Base-by-base conservation (phyloP, 23 tunicate species). In the Botrylloides violaceus region DNA sequence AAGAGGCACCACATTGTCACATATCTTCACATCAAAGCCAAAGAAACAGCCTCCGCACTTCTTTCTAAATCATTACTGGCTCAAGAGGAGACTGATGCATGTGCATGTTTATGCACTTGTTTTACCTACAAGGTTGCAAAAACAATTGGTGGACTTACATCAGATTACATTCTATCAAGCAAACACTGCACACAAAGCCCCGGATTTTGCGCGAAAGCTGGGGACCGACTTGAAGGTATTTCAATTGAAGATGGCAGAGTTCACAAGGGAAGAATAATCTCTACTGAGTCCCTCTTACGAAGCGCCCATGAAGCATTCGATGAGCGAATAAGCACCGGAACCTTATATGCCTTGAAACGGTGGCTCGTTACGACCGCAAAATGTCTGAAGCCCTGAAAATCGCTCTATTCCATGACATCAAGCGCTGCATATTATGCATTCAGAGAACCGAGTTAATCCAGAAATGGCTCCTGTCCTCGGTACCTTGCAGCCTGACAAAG, bases 301-400 rank as follows among this genome's bases (percentile, higher is more conserved):
- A 56, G 37, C 21, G 58, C 25, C 27, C 12, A 56, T 18, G 12
- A 43, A 4, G n/a, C n/a, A n/a, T n/a, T n/a, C n/a, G 43, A 0
- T 71, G 92, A 84, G 55, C 50, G 92, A 2, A 79, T 84, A 18
- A 84, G 92, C 60, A 84, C 92, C 38, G 92, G 92, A 1, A 84
- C 92, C 2, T 77, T 73, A 36, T 84, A 65, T 78, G 92, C 92
- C 25, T 49, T 84, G n/a, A 84, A 78, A 56, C 68, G 72, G 34
- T 83, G 90, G 90, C 66, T 83, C 2, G 60, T n/a, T n/a, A n/a
- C n/a, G n/a, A n/a, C n/a, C n/a, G n/a, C n/a, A n/a, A n/a, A n/a
- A n/a, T n/a, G n/a, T n/a, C n/a, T n/a, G n/a, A n/a, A n/a, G n/a
- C n/a, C n/a, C n/a, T n/a, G n/a, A n/a, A n/a, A n/a, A n/a, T n/a